Conservation (phyloP, 2,888 invertebrate species). For the Crioceris asparagi region DNA sequence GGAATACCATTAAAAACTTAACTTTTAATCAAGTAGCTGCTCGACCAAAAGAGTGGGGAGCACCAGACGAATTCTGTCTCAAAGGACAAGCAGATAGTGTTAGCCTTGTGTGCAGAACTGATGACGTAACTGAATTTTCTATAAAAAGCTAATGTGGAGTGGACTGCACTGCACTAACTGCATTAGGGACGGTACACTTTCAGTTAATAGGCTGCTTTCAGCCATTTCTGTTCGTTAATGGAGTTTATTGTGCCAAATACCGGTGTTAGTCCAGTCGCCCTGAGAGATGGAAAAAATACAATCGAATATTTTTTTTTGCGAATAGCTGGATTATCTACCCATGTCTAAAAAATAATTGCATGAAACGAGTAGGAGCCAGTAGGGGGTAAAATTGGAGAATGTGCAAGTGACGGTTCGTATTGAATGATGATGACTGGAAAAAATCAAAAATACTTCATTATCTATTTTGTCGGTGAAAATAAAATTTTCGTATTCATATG, state of each 20-base stretch:
- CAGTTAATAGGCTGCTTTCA: slow-evolving; percentile 38
- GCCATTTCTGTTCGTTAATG: slow-evolving; percentile 32
- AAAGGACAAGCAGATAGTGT: slow-evolving; percentile 18
- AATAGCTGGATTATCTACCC: no score
- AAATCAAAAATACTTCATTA: no score
- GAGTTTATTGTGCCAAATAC: slow-evolving; percentile 31
- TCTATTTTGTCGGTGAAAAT: no score
- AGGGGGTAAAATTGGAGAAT: no score
- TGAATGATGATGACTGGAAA: no score
- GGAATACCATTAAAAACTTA: neutral
- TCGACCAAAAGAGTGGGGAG: slow-evolving; percentile 2
- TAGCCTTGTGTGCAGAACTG: slow-evolving; percentile 22
- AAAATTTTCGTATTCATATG: no score
- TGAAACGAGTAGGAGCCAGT: no score
- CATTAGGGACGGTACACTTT: slow-evolving; percentile 37
- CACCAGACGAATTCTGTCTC: slow-evolving; percentile 7
- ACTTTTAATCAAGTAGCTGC: neutral
- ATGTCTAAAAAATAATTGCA: no score
- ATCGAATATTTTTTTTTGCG: no score
- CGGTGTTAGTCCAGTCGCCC: neutral
- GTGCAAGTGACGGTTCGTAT: no score
- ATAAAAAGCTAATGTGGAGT: slow-evolving; percentile 33
- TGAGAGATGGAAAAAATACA: neutral
- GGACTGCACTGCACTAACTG: slow-evolving; percentile 32
- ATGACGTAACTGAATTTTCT: slow-evolving; percentile 34